These are phyloP conservation scores for Eupsittula cactorum DNA, from an alignment of 2,113 vertebrate species.

Conservation along the genomic window DNA sequence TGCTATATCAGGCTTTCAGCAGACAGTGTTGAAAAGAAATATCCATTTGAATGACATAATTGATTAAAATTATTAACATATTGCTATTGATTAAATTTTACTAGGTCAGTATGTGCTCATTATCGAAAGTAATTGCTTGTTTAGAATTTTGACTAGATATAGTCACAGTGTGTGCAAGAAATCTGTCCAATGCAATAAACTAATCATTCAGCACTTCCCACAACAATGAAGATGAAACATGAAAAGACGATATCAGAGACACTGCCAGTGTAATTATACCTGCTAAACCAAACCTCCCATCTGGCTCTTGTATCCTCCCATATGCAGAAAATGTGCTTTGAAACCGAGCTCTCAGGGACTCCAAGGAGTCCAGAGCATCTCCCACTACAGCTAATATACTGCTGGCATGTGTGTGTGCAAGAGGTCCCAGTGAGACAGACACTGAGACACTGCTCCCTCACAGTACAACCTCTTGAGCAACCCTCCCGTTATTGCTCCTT, in stretches of 20 bases:
- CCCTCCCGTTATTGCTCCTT: neutral
- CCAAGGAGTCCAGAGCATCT: neutral
- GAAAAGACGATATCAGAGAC: neutral
- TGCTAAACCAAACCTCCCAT: neutral
- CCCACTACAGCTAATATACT: slow-evolving; percentile 11
- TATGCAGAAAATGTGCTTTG: neutral
- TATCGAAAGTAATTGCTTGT: neutral
- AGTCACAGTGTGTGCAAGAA: neutral
- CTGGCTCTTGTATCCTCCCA: neutral
- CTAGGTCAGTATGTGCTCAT: neutral
- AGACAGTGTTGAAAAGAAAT: neutral
- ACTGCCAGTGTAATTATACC: neutral
- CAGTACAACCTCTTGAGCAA: neutral
- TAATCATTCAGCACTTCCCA: neutral
- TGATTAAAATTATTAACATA: neutral
- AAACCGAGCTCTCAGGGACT: neutral
- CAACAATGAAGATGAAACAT: neutral
- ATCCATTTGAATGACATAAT: neutral
- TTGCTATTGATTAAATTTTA: neutral
- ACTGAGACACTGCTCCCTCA: neutral
- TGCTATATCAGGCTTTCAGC: neutral
- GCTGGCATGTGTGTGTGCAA: neutral
- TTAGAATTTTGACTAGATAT: neutral
- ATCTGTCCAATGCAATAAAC: neutral
- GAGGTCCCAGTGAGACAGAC: neutral